Evolutionary conservation across 2,113 vertebrate genomes (phyloP).

Genomic region (Cinclus cinclus): DNA sequence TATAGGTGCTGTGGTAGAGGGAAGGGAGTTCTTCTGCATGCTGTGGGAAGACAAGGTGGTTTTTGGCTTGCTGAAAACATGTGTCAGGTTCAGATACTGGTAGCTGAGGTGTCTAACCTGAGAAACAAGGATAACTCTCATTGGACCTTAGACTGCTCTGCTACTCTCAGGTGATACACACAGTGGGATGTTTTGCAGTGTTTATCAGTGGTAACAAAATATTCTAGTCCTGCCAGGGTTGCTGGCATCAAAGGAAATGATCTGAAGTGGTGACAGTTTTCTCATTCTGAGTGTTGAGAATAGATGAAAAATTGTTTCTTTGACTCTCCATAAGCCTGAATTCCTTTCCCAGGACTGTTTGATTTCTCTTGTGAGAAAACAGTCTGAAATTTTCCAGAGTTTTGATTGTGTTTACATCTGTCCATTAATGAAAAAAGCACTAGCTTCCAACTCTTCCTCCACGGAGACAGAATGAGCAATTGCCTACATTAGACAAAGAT

Average conservation of each 20-base stretch:
- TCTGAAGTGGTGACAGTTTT: neutral
- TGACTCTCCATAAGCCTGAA: neutral
- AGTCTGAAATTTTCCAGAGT: neutral
- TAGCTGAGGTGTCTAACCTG: neutral
- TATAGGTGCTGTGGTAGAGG: neutral
- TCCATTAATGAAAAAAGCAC: neutral
- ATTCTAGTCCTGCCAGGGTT: neutral
- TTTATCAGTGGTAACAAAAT: neutral
- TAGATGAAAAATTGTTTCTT: neutral
- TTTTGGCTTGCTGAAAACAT: neutral
- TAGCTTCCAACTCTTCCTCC: neutral
- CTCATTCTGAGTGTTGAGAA: neutral
- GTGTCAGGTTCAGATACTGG: neutral
- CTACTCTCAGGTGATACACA: neutral
- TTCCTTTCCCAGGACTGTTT: neutral
- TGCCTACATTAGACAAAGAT: neutral
- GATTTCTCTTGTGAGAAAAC: conserved; percentile 12
- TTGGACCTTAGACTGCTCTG: neutral
- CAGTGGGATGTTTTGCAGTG: neutral
- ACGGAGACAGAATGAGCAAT: neutral
- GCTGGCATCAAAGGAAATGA: neutral
- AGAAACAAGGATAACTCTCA: neutral
- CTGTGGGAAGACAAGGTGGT: neutral
- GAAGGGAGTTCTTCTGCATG: neutral
- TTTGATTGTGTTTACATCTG: neutral